Evolutionary conservation across 2,797 vertebrate species (phyloP).

Genomic region (Liparis tanakae): DNA sequence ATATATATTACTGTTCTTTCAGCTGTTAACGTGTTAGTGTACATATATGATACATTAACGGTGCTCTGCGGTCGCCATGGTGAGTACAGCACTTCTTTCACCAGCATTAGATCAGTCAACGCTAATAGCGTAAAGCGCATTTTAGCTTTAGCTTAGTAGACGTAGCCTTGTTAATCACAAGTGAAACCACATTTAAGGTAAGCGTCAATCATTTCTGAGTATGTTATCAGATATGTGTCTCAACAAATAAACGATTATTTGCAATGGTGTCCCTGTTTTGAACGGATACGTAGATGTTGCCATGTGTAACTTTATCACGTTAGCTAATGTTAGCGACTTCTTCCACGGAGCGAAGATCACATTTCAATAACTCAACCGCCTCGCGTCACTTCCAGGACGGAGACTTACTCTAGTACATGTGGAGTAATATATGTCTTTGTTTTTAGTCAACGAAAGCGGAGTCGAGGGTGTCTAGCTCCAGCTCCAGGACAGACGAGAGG

Average conservation of each 20-base stretch:
- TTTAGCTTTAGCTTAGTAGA: slow-evolving; percentile 45
- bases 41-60: not conserved
- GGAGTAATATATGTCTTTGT: slow-evolving; percentile 20
- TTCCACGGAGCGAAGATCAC: not conserved
- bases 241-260: accelerated
- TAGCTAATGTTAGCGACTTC: not conserved
- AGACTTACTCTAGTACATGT: not conserved
- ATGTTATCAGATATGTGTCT: not conserved
- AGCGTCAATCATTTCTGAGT: not conserved
- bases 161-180: slow-evolving; percentile 1
- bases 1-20: not conserved
- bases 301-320: not conserved
- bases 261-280: not conserved
- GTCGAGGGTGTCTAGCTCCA: slow-evolving; percentile 74
- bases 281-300: not conserved
- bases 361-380: not conserved
- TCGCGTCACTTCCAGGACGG: not conserved
- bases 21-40: not conserved
- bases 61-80: slow-evolving; percentile 50
- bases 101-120: not conserved
- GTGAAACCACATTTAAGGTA: not conserved
- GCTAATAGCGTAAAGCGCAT: not conserved
- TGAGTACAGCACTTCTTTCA: slow-evolving; percentile 43
- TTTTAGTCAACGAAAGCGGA: slow-evolving; percentile 77
- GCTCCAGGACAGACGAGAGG: slow-evolving; percentile 71